phyloP scores from a whole-genome alignment of 2,113 vertebrate species.

The Podocnemis expansa region DNA sequence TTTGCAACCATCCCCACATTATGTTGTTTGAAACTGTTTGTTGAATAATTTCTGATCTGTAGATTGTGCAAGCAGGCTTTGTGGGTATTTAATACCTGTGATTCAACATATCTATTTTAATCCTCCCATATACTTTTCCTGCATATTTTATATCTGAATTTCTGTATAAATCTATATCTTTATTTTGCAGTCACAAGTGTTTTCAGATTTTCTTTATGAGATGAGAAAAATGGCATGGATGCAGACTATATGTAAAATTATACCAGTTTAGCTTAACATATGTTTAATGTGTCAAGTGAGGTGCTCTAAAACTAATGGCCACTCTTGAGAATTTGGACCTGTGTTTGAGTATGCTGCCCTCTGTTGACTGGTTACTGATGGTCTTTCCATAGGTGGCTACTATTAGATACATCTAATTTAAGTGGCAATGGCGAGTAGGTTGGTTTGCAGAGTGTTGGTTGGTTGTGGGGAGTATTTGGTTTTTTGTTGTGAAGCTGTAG shows the following conservation, averaged over 20 bases:
- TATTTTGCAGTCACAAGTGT: neutral
- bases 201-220: neutral
- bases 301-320: accelerated
- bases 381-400: neutral
- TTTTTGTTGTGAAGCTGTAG: neutral
- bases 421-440: neutral
- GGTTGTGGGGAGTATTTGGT: neutral
- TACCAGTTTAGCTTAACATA: neutral
- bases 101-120: accelerated
- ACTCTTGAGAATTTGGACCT: accelerated
- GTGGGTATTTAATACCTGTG: accelerated
- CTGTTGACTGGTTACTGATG: neutral
- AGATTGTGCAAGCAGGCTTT: neutral
- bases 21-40: neutral
- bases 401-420: neutral
- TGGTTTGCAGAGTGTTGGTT: too few species aligned
- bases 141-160: neutral
- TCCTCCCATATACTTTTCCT: accelerated
- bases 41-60: neutral
- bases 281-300: neutral
- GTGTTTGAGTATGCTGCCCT: neutral
- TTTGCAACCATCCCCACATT: neutral
- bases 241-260: neutral
- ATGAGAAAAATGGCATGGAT: neutral
- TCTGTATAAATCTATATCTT: neutral